These are phyloP conservation scores for Penaeus chinensis DNA, from an alignment of 1,140 invertebrate genomes.

Conservation along the genomic window DNA sequence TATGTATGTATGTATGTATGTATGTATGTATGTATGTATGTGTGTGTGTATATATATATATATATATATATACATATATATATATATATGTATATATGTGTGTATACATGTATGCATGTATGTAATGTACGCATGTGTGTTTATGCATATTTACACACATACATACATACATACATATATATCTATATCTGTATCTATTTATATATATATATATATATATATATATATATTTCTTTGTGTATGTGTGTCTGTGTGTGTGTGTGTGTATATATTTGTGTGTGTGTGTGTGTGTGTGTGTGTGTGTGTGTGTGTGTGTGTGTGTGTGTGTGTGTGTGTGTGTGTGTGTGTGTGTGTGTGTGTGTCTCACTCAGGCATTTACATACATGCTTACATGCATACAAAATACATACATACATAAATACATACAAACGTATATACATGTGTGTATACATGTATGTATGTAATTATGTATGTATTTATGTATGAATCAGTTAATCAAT, in stretches of 20 bases:
- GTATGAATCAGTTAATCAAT: neutral
- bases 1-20: no score
- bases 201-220: constrained; percentile 15
- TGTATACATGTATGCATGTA: neutral
- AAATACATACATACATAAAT: no score
- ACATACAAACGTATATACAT: no score
- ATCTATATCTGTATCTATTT: constrained; percentile 1
- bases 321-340: neutral
- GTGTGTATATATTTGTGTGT: no score
- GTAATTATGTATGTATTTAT: neutral
- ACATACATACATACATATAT: constrained; percentile 12
- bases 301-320: neutral
- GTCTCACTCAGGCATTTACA: no score
- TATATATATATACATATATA: constrained; percentile 9
- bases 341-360: neutral
- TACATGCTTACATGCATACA: no score
- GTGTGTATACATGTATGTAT: no score
- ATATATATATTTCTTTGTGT: constrained; percentile 6
- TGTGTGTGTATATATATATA: neutral
- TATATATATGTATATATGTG: no score
- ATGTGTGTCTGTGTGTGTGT: neutral
- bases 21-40: neutral
- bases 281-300: neutral
- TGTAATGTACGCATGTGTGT: constrained; percentile 9
- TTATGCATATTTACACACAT: neutral